Base-by-base conservation (phyloP, 2,113 vertebrate genomes). In the Ctenodactylus gundi region DNA sequence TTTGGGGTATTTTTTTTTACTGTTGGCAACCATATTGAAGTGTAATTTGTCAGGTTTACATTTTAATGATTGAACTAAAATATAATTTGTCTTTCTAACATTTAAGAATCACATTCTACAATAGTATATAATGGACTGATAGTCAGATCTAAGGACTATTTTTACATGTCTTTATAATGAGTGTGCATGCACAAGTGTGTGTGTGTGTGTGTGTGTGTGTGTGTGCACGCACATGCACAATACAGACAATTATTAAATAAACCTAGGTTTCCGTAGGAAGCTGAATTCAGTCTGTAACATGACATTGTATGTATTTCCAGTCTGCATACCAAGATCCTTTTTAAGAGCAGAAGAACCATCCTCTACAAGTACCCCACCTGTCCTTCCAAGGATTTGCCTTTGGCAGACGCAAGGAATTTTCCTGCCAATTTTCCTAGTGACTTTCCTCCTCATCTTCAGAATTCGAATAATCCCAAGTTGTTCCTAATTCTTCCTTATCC, bases 71-170 rank as follows among this genome's bases (percentile, higher is more conserved):
- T 17, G 15, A 23, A 72, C 36, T 76, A 44, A 78, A 94, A 85
- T 53, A 13, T 85, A 65, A 86, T 87, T 89, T 97, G 29, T 67
- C 96, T 95, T 95, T 49, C 65, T 13, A 65, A 53, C 17, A 77
- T 81, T 27, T 20, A 75, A 94, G 83, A 44, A 7, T 55, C 44
- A 81, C 46, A 60, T 73, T 92, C 93, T 62, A 15, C 21, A 21
- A 20, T 58, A 51, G 23, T 44, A 21, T 77, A n/a, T 76, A 94
- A 62, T 85, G 23, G 27, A 88, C 51, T 46, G 31, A 78, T 78
- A 83, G 72, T 27, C 31, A 53, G 12, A 58, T 84, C 65, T 88
- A 94, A 90, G 57, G 36, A 51, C 44, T 70, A 23, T 17, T 92
- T 87, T 88, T 83, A 11, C n/a, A 86, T 65, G 34, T 70, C 39